Evolutionary conservation across 2,888 invertebrate species (phyloP), one percentile per base, ranked within the genome.

Genomic region (Cryptus armator): DNA sequence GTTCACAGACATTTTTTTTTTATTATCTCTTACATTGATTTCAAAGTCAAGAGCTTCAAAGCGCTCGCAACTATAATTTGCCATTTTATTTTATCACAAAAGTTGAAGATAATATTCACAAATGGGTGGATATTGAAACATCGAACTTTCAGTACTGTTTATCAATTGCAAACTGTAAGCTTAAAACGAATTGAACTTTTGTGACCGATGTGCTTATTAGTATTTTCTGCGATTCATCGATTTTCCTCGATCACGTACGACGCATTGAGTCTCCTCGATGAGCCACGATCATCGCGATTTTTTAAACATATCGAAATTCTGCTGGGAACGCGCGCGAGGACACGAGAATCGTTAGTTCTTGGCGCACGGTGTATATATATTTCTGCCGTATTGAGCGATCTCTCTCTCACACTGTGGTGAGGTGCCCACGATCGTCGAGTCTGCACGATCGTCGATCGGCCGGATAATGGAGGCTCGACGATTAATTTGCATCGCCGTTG

Each of bases 401-500:
- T 74, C 24, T 62, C 71, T 29, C 48, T 56, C 56, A 10, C 4
- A 56, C 56, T 32, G 19, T 32, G 74, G 16, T 19, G 74, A 74
- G 75, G 48, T 56, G 77, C 70, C 46, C 76, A 84, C 72, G 77
- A 81, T 84, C 77, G 64, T 66, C 62, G 67, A 80, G 74, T 48
- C 68, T 59, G 19, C 79, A 76, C 71, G 59, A 81, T 77, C 74
- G 68, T 62, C 83, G 86, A 83, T 85, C 80, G 87, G 82, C 72
- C 75, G 72, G 88, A 86, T 89, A 90, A 88, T 89, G 84, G 81
- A 74, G 77, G 84, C 88, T 84, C 88, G 84, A 79, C 90, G 90
- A 91, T 91, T 91, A 91, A 91, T 91, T 91, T 88, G 88, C 90
- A 88, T 90, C 88, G 87, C 85, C 86, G 66, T 76, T 85, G 81